Evolutionary conservation across 2,888 invertebrate genomes (phyloP), one percentile per base, ranked within the genome.

Genomic region (Oxyscelio sp.): DNA sequence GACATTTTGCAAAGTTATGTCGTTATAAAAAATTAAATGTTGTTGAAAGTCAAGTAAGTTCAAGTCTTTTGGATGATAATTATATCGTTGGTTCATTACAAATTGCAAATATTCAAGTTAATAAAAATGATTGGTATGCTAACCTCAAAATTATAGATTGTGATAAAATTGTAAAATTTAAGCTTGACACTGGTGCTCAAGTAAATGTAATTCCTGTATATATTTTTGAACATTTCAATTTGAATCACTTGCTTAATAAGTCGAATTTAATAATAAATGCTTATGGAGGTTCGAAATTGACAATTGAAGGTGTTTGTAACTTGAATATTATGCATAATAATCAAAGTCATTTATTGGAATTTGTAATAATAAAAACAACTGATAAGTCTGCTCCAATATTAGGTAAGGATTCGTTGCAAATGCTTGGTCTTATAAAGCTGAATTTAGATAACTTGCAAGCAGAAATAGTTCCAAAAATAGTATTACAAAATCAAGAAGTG

Each of bases 1-100:
- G 79, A 31, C 79, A 85, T 56, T 85, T 70, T 61, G 68, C 85
- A 45, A 83, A 50, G 40, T 59, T 77, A 17, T 83, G 78, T 58
- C n/a, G n/a, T n/a, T n/a, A n/a, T n/a, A n/a, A n/a, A n/a, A 40
- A 15, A 48, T 68, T 17, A n/a, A 77, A 59, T 24, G 21, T 11
- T 21, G 40, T 75, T 15, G 38, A n/a, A 43, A 54, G 24, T 11
- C 21, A 56, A 4, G 43, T 27, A 31, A 4, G 9, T 19, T 22
- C 13, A n/a, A 38, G 6, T 24, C 19, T 15, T 19, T 2, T 15
- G 13, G 34, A 65, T 31, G 31, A 17, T 17, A 19, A n/a, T 11
- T 54, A 77, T 22, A 8, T 15, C 0, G 17, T 75, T n/a, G 38
- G 56, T 58, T 6, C 45, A 9, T 4, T 56, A 11, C 2, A 54